Conservation (phyloP, 2,797 vertebrate genomes). For the Anguilla obscura region DNA sequence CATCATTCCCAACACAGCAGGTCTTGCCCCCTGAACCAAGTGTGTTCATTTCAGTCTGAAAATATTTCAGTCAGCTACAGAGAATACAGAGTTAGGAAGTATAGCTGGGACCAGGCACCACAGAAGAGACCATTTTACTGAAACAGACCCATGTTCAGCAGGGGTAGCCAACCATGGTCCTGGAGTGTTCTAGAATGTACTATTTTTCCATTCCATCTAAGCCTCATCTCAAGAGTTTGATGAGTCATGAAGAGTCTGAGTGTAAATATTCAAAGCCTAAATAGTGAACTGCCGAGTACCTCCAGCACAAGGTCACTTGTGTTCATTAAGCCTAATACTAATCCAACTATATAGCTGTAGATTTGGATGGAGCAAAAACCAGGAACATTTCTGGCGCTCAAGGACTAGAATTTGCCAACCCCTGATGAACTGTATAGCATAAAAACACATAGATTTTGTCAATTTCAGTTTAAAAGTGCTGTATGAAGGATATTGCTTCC, state of each 20-base stretch:
- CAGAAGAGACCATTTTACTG: background rate
- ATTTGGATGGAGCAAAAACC: background rate
- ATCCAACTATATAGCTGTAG: background rate
- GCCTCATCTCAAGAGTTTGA: no score
- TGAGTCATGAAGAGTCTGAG: background rate
- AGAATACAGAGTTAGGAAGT: background rate
- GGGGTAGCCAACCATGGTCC: background rate
- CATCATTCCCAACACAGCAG: background rate
- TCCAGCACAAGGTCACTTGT: background rate
- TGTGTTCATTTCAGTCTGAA: background rate
- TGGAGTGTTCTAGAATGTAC: background rate
- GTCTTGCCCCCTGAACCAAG: background rate
- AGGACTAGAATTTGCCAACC: background rate
- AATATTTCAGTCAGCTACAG: background rate
- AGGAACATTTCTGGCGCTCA: background rate
- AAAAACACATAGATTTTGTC: no score
- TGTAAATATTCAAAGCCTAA: background rate
- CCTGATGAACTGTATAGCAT: no score
- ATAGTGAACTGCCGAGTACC: background rate
- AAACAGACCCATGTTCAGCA: background rate
- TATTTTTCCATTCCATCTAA: background rate
- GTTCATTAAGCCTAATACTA: background rate
- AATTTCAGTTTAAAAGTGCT: background rate
- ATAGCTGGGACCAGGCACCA: background rate
- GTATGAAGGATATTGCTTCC: background rate